Evolutionary conservation across 2,113 vertebrate species (phyloP), one percentile per base, ranked within the genome.

Genomic region (Tauraco erythrolophus): DNA sequence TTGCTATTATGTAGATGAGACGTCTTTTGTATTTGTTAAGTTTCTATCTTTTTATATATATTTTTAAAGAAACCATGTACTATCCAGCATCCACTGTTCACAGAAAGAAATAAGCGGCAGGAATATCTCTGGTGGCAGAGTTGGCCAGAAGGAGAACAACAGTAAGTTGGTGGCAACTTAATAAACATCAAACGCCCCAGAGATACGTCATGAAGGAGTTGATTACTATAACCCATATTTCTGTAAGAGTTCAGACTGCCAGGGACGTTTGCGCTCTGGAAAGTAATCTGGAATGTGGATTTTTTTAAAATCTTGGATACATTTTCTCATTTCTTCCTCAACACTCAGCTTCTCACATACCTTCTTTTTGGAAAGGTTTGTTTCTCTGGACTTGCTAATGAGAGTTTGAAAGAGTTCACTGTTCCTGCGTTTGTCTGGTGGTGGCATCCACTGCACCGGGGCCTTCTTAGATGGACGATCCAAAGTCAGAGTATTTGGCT

Each of bases 321-420:
- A 99, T 95, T 99, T 98, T 97, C 99, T 99, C 99, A 99, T 99
- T 97, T 99, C 99, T 95, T 99, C 99, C 96, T 99, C 99, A 16
- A 97, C 97, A 22, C 98, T 99, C 72, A 99, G 97, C 97, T 99
- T 99, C 98, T 99, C 99, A 35, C 98, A 98, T 53, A 98, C 98
- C 97, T 98, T 99, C 98, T 98, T 98, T 97, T 99, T 98, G 75
- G 98, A 99, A 70, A 99, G 98, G 57, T 99, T 99, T 15, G 98
- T 98, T 95, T 99, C 99, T 84, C 98, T 97, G 72, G 98, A 98
- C 95, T 98, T 98, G 95, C 99, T 99, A 96, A 99, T 99, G 93
- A 99, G 98, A 24, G 99, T 99, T 98, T 99, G 99, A 98, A 99
- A 99, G 89, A 99, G 99, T 98, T 99, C 99, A 88, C 99, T 99